Conservation (phyloP, 1,140 invertebrate species). For the Heliconius himera region DNA sequence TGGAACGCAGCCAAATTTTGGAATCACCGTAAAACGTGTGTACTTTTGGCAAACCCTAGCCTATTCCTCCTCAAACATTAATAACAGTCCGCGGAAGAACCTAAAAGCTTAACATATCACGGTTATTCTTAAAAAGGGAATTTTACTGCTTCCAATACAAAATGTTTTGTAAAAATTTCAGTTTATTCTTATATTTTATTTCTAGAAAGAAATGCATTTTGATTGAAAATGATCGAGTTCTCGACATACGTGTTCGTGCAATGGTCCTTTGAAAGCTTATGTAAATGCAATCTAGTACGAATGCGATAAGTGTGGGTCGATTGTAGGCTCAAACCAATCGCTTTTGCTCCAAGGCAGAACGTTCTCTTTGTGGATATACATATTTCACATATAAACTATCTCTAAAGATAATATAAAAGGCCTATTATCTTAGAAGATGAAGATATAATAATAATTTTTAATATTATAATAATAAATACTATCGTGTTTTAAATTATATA, state of each 20-base stretch:
- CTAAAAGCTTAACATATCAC: slow-evolving; percentile 16
- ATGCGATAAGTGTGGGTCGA: slow-evolving; percentile 32
- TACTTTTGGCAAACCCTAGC: slow-evolving; percentile 29
- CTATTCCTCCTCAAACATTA: slow-evolving; percentile 33
- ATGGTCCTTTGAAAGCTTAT: slow-evolving; percentile 39
- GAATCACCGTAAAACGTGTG: slow-evolving; percentile 29
- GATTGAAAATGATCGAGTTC: slow-evolving; percentile 39
- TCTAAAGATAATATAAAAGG: not conserved
- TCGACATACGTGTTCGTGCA: slow-evolving; percentile 31
- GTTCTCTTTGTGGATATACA: slow-evolving; percentile 28
- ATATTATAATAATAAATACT: no score
- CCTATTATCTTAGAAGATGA: no score
- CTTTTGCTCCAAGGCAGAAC: slow-evolving; percentile 31
- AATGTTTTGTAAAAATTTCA: slow-evolving; percentile 26
- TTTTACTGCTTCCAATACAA: slow-evolving; percentile 27
- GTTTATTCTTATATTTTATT: slow-evolving; percentile 27
- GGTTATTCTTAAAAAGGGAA: slow-evolving; percentile 14
- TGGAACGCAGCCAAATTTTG: slow-evolving; percentile 30
- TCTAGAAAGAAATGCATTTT: slow-evolving; percentile 26
- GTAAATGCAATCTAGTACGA: slow-evolving; percentile 38
- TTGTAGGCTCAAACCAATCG: slow-evolving; percentile 32
- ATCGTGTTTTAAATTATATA: no score
- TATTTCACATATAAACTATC: slow-evolving; percentile 13
- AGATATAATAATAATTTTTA: no score
- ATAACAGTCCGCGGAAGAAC: slow-evolving; percentile 32